These are phyloP conservation scores for Coracias cyanogaster DNA, from an alignment of 2,797 vertebrate species.

Conservation along the genomic window DNA sequence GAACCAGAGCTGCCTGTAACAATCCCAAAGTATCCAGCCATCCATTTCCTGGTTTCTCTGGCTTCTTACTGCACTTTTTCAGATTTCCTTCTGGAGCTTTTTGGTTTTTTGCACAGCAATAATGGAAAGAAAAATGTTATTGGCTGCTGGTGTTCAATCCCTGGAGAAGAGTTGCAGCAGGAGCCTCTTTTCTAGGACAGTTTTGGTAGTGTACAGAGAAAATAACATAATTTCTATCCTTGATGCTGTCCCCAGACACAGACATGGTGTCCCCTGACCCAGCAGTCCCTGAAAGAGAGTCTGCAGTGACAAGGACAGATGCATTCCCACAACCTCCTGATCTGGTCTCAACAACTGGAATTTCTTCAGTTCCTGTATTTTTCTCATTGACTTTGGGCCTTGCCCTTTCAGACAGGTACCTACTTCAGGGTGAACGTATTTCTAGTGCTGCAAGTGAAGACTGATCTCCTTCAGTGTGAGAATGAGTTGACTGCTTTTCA, in stretches of 20 bases:
- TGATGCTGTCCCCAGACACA: fast-evolving
- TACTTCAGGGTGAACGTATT: neutral
- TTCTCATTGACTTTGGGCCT: neutral
- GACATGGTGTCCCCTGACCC: neutral
- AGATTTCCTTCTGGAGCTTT: neutral
- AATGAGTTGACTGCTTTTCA: neutral
- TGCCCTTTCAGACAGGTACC: neutral
- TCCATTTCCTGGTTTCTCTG: neutral
- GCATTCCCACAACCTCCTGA: neutral
- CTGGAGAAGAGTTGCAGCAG: neutral
- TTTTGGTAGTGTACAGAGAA: neutral
- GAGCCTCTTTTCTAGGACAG: neutral
- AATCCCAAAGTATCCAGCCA: neutral
- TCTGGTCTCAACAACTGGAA: neutral
- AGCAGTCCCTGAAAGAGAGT: neutral
- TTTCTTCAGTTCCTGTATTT: neutral
- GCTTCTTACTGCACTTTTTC: neutral
- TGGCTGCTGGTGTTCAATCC: neutral
- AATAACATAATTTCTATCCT: neutral
- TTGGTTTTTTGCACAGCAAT: neutral
- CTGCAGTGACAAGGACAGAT: neutral
- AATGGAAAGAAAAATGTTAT: neutral
- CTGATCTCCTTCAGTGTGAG: neutral
- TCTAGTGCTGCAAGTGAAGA: neutral
- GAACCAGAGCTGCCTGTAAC: slow-evolving; percentile 40